Conservation (phyloP, 1,140 invertebrate genomes). For the Drosophila tani region DNA sequence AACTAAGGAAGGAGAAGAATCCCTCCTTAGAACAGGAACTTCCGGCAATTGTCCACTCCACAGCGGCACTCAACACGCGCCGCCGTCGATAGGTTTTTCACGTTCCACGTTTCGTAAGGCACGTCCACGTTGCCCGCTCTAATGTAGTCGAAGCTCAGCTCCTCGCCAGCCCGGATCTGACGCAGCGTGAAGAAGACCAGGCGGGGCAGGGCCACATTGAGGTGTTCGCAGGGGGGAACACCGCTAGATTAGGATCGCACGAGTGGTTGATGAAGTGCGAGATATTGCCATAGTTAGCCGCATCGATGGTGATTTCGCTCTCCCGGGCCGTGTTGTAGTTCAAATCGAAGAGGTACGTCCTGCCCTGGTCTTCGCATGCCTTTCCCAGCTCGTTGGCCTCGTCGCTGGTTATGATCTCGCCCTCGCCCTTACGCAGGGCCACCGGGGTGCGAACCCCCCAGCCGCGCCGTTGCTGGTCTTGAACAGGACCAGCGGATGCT, state of each 20-base stretch:
- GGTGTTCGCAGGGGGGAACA: conserved; percentile 95
- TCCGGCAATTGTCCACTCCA: conserved; percentile 78
- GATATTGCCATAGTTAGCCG: conserved; percentile 93
- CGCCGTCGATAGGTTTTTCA: conserved; percentile 70
- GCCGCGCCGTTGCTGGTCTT: conserved; percentile 94
- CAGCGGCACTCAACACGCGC: conserved; percentile 78
- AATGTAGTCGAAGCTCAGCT: conserved; percentile 97
- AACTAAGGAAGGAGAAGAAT: not conserved
- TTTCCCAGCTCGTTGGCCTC: conserved; percentile 94
- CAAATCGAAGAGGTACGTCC: conserved; percentile 97
- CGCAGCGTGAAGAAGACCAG: conserved; percentile 94
- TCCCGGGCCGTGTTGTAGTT: conserved; percentile 94
- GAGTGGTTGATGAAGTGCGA: conserved; percentile 99
- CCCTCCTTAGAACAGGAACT: conserved; percentile 70
- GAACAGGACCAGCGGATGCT: conserved; percentile 92
- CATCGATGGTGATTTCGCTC: conserved; percentile 95
- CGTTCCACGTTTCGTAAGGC: too few relatives aligned
- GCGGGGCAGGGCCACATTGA: conserved; percentile 94
- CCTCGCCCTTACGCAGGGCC: conserved; percentile 91
- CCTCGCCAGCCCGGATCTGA: conserved; percentile 93
- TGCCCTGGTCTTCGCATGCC: conserved; percentile 92
- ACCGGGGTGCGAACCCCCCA: conserved; percentile 96
- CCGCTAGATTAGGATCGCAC: conserved; percentile 96
- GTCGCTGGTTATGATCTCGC: conserved; percentile 95
- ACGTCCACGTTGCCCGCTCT: conserved; percentile 84